Base-by-base conservation (phyloP, 2,113 vertebrate species). In the Tauraco erythrolophus region DNA sequence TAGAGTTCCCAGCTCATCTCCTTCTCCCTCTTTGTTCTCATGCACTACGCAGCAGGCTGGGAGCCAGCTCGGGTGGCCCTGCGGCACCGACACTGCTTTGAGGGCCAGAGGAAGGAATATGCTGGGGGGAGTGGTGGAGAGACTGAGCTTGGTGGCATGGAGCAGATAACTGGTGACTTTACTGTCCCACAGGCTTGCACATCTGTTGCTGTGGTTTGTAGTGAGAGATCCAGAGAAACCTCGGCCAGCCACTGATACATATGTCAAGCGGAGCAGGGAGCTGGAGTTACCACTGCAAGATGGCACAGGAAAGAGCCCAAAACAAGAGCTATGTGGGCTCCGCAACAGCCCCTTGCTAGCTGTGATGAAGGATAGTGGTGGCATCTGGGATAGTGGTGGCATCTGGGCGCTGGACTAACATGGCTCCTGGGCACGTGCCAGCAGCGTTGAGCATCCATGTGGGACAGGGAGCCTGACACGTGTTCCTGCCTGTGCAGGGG, bases 151-250 rank as follows among this genome's bases (percentile, higher is more conserved):
- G 78, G 48, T 83, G 61, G 33, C 45, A 27, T 53, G n/a, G 39
- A 31, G 19, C 72, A 89, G 51, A 37, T n/a, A 60, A 45, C 35
- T 39, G 12, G 53, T 76, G 58, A 35, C 54, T 87, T 77, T 48
- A 35, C 39, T 37, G 22, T 54, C 56, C n/a, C 21, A 11, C 6
- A 30, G 46, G 51, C 71, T 81, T 81, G n/a, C 51, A 75, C 41
- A n/a, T 81, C 31, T 77, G 22, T 70, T 89, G 35, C 60, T 88
- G 37, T 6, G 1, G 17, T 75, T 71, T 85, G 56, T 75, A 43
- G 37, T 30, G 43, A 88, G 57, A 82, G 18, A 84, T 71, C 18
- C 50, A 91, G 68, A 75, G 84, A 81, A 81, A 84, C 74, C 69
- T 89, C 10, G 3, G 57, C 43, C 43, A 75, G 41, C 35, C 54